A percentile compares a stretch with the other conserved stretches of the same genome.
phyloP scores from a whole-genome alignment of 2,113 vertebrate genomes.

The Oxyura jamaicensis region DNA sequence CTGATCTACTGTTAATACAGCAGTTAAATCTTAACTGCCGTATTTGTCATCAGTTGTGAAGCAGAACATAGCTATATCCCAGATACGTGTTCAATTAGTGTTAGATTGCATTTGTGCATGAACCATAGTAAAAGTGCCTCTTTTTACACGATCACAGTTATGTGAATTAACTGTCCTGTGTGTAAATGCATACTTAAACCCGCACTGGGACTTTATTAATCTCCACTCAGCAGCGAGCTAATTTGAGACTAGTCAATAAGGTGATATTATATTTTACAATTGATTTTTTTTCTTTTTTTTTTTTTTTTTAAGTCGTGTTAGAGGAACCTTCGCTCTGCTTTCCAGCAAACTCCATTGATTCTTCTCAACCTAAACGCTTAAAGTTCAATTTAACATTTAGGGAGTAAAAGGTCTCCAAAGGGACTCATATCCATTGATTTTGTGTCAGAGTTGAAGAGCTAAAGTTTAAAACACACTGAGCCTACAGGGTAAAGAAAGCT shows the following conservation, averaged over 20 bases:
- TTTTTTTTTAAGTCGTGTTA: slow-evolving; percentile 62
- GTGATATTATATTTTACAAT: slow-evolving; percentile 85
- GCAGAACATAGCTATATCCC: slow-evolving; percentile 1
- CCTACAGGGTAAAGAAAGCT: slow-evolving; percentile 65
- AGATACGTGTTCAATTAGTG: slow-evolving; percentile 24
- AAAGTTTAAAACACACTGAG: slow-evolving; percentile 86
- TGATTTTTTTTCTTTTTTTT: slow-evolving; percentile 75
- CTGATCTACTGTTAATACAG: background rate
- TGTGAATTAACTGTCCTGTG: slow-evolving; percentile 51
- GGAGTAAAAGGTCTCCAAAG: slow-evolving; percentile 94
- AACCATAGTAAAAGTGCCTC: slow-evolving; percentile 5
- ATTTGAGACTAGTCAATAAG: slow-evolving; percentile 85
- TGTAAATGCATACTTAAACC: slow-evolving; percentile 58
- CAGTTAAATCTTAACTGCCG: background rate
- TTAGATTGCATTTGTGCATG: slow-evolving; percentile 42
- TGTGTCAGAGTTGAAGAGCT: slow-evolving; percentile 91
- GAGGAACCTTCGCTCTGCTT: slow-evolving; percentile 70
- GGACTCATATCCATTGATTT: slow-evolving; percentile 95
- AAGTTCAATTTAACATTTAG: slow-evolving; percentile 99
- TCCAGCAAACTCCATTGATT: slow-evolving; percentile 91
- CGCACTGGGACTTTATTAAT: slow-evolving; percentile 73
- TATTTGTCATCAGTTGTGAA: slow-evolving; percentile 6
- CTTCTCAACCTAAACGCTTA: slow-evolving; percentile 92
- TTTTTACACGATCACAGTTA: slow-evolving; percentile 22
- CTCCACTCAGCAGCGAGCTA: slow-evolving; percentile 79